These are phyloP conservation scores for Botia almorhae DNA, from an alignment of 2,797 vertebrate species.

Conservation along the genomic window DNA sequence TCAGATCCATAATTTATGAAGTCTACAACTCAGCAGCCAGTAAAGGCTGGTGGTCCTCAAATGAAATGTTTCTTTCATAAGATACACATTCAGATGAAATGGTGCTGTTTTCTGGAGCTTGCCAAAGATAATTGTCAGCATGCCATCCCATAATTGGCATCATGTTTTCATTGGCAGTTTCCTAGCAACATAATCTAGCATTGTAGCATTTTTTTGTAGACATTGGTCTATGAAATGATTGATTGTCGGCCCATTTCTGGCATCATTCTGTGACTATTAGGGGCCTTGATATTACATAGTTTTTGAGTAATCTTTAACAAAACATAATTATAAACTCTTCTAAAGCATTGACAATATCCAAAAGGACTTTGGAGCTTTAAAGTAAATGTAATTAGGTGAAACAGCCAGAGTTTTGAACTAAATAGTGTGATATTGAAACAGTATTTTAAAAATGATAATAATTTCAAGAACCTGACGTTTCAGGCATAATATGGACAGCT, in stretches of 20 bases:
- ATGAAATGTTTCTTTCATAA: not conserved
- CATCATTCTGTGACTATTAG: not conserved
- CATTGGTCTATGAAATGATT: not conserved
- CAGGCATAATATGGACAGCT: not conserved
- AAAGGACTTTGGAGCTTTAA: not conserved
- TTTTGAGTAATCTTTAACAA: not conserved
- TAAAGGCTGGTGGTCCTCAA: conserved; percentile 9
- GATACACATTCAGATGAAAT: conserved; percentile 12
- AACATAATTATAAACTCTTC: not conserved
- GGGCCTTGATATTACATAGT: not conserved
- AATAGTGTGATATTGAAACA: not conserved
- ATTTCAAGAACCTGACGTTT: not conserved
- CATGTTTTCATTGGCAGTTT: not conserved
- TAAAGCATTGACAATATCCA: not conserved
- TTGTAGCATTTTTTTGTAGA: not conserved
- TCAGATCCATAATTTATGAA: conserved; percentile 62
- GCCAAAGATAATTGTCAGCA: not conserved
- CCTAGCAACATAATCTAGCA: not conserved
- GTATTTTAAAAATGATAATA: not conserved
- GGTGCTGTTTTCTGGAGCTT: not conserved
- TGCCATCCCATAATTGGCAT: not conserved
- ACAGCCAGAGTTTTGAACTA: not conserved
- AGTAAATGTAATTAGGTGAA: not conserved
- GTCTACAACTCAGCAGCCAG: conserved; percentile 44
- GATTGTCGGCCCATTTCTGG: not conserved